Base-by-base conservation (phyloP, 2,797 vertebrate genomes). In the Sciurus carolinensis region DNA sequence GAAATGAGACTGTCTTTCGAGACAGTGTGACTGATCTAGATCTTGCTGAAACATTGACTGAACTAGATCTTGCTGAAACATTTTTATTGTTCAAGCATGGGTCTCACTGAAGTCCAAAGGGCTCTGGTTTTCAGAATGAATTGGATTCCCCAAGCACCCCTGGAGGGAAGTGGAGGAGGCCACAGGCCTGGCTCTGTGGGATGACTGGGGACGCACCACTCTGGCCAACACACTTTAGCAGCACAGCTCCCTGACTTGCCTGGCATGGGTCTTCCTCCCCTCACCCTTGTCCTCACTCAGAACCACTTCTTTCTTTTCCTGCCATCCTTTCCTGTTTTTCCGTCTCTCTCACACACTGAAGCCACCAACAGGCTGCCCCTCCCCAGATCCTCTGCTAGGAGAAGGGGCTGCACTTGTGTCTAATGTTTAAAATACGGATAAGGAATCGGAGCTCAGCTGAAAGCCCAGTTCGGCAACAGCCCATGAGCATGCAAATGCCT, bases 1-100 rank as follows among this genome's bases (percentile, higher is more conserved):
- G 72, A 90, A 79, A 42, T 15, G 57, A 82, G 85, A 69, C 14
- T 24, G 17, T 54, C 59, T 96, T 91, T 71, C 42, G 59, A 39
- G 77, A 59, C 44, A 67, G 11, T 64, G 13, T 17, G 67, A 42
- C 59, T 69, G 39, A 86, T 15, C 50, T 26, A 75, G 69, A 75
- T 11, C 28, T 95, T 18, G 62, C 22, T 33, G 39, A 85, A 30
- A 88, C 12, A 13, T 30, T 71, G 67, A 42, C 59, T 69, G 39
- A 86, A 13, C 50, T 26, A 75, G 69, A 75, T 11, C 28, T 95
- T 18, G 62, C 22, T 33, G 39, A 85, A 30, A 88, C 12, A 13
- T 30, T 71, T 66, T 33, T 57, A 22, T 30, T 66, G 30, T n/a
- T 73, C 69, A 57, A 91, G 62, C 62, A 15, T 1, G 3, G 59